These are phyloP conservation scores for Characodon lateralis DNA, from an alignment of 2,797 vertebrate genomes.

Conservation along the genomic window DNA sequence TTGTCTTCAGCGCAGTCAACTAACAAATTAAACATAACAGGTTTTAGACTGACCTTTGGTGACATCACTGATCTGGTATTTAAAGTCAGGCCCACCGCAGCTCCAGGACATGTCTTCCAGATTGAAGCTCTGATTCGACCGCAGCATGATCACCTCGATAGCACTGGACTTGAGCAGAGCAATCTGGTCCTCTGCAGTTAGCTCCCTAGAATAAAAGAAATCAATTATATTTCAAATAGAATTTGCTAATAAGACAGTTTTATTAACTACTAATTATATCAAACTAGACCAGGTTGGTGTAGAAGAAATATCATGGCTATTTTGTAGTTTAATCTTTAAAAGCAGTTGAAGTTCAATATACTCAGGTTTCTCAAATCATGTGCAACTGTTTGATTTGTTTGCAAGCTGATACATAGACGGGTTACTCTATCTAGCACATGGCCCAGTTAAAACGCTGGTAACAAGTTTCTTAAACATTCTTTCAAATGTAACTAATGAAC, in stretches of 20 bases:
- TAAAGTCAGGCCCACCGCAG: slow-evolving; percentile 91
- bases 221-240: neutral
- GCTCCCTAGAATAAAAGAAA: slow-evolving; percentile 80
- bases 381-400: neutral
- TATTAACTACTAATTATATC: neutral
- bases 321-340: neutral
- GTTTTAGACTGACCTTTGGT: slow-evolving; percentile 85
- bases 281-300: neutral
- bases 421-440: neutral
- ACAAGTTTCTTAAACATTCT: slow-evolving; percentile 8
- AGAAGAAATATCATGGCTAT: neutral
- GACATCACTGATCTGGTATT: slow-evolving; percentile 91
- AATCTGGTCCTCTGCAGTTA: slow-evolving; percentile 95
- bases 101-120: slow-evolving; percentile 96
- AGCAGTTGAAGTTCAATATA: neutral
- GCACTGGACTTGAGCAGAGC: slow-evolving; percentile 95
- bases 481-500: slow-evolving; percentile 12
- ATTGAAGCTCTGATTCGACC: slow-evolving; percentile 96
- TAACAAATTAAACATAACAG: slow-evolving; percentile 26
- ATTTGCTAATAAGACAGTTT: neutral
- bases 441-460: slow-evolving; percentile 6
- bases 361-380: neutral
- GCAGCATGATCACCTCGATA: slow-evolving; percentile 98
- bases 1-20: slow-evolving; percentile 14
- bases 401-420: neutral